Percentiles rank a stretch among this genome's conserved stretches.
These are phyloP conservation scores for Tapirus terrestris DNA, from an alignment of 2,113 vertebrate genomes.

Conservation along the genomic window DNA sequence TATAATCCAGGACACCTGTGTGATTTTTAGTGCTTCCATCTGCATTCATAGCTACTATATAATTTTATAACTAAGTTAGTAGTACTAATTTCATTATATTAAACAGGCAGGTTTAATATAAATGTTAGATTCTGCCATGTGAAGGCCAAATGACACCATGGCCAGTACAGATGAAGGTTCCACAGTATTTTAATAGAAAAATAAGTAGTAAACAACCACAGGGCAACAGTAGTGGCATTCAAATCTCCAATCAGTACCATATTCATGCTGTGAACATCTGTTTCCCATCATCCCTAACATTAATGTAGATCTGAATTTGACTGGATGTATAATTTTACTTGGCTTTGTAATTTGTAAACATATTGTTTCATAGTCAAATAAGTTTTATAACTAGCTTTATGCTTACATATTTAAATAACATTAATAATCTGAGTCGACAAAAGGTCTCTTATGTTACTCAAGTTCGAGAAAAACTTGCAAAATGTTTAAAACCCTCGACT, in stretches of 20 bases:
- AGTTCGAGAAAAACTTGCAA: constrained; percentile 26
- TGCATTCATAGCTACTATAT: not conserved
- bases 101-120: constrained; percentile 32
- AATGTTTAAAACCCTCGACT: not conserved
- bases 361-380: not conserved
- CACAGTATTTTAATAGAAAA: not conserved
- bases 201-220: not conserved
- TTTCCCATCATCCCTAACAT: not conserved
- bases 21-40: not conserved
- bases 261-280: not conserved
- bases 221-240: not conserved
- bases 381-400: not conserved
- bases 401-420: not conserved
- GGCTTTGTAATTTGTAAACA: not conserved
- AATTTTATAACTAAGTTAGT: not conserved
- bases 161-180: not conserved
- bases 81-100: not conserved
- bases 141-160: not conserved
- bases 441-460: not conserved
- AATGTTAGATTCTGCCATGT: not conserved
- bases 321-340: not conserved
- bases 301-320: not conserved
- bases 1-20: not conserved
- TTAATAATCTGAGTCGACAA: not conserved
- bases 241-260: not conserved